phyloP scores from a whole-genome alignment of 2,113 vertebrate genomes.

The Bubo blakistoni region DNA sequence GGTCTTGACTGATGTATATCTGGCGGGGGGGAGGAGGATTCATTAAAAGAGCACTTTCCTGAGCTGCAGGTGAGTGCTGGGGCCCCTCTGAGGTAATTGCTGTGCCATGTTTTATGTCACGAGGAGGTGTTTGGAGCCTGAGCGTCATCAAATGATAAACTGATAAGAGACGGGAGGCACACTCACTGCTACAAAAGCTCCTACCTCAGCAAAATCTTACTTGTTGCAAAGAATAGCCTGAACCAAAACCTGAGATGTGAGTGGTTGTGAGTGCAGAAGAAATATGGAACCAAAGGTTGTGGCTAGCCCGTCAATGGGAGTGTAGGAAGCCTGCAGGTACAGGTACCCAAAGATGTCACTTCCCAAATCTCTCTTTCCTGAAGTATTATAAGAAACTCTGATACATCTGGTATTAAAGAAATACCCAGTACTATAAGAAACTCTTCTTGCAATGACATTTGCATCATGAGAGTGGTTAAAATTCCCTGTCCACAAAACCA shows the following conservation, averaged over 20 bases:
- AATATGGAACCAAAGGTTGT: background rate
- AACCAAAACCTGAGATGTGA: background rate
- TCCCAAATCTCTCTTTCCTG: background rate
- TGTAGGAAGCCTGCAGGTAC: background rate
- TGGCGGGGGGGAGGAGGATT: fast-evolving
- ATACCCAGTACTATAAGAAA: background rate
- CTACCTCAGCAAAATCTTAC: background rate
- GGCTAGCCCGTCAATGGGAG: background rate
- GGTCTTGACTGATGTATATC: background rate
- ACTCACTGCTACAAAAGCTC: background rate
- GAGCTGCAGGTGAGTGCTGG: background rate
- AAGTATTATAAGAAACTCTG: background rate
- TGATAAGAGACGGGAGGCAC: background rate
- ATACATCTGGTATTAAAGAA: background rate
- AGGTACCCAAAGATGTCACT: background rate
- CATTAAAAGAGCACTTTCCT: background rate
- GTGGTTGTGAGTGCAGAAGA: background rate
- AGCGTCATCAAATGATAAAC: background rate
- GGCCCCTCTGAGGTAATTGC: background rate
- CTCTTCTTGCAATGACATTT: background rate
- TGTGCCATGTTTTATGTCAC: background rate
- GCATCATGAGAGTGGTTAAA: background rate
- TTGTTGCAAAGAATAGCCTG: background rate
- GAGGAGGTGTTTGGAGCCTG: background rate
- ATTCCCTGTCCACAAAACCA: background rate